Conservation (phyloP, 2,888 invertebrate species). For the Agonum fuliginosum region DNA sequence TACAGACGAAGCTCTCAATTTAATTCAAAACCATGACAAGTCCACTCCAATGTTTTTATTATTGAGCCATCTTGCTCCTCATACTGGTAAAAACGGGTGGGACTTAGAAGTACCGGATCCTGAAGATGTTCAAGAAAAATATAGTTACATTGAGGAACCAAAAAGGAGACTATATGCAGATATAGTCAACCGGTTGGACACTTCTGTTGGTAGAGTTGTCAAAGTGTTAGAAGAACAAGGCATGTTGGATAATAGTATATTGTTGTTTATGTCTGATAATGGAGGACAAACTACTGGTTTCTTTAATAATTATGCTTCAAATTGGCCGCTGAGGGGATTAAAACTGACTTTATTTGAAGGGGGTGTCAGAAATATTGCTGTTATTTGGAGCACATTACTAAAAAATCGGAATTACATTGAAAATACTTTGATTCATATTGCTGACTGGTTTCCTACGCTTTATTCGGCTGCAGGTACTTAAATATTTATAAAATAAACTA, state of each 20-base stretch:
- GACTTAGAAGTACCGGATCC: conserved; percentile 81
- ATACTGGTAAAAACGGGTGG: conserved; percentile 81
- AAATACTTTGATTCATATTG: conserved; percentile 83
- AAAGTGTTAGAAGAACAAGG: conserved; percentile 78
- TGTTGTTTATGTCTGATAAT: conserved; percentile 92
- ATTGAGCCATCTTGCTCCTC: conserved; percentile 86
- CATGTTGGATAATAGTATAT: conserved; percentile 87
- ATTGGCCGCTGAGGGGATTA: conserved; percentile 87
- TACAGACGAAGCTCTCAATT: conserved; percentile 78
- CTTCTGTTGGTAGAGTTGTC: conserved; percentile 87
- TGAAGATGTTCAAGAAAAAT: conserved; percentile 77
- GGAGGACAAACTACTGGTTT: conserved; percentile 86
- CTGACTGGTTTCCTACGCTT: conserved; percentile 89
- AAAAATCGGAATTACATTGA: conserved; percentile 75
- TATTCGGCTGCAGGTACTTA: conserved; percentile 66
- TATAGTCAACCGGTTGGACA: conserved; percentile 89
- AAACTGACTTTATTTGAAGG: conserved; percentile 92
- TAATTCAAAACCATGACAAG: conserved; percentile 77
- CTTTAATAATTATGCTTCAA: conserved; percentile 84
- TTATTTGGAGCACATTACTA: conserved; percentile 83
- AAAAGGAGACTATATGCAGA: conserved; percentile 83
- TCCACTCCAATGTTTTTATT: conserved; percentile 84
- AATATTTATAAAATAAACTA: too few species aligned
- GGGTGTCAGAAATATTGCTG: conserved; percentile 84
- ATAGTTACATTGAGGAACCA: conserved; percentile 80